These are phyloP conservation scores for Cecropterus lyciades DNA, from an alignment of 1,140 invertebrate species.

Conservation along the genomic window DNA sequence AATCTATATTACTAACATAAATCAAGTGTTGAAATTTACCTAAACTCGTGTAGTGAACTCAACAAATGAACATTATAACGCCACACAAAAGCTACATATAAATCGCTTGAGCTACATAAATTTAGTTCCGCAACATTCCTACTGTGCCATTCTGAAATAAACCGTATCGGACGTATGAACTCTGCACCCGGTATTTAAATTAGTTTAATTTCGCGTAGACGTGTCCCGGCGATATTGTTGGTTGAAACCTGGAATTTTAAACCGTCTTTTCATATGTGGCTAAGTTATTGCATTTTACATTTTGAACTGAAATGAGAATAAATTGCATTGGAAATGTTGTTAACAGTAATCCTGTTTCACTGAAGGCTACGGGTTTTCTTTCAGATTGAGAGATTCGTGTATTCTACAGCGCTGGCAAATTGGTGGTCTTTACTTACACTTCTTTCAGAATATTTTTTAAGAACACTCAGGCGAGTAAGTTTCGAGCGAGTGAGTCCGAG, in stretches of 20 bases:
- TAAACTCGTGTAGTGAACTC: not conserved
- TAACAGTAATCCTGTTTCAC: no score
- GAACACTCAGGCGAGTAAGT: no score
- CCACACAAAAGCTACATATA: constrained; percentile 33
- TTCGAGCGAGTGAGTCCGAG: no score
- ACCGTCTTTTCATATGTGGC: constrained; percentile 8
- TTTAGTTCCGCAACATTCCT: constrained; percentile 49
- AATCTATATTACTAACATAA: no score
- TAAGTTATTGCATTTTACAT: not conserved
- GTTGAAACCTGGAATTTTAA: constrained; percentile 10
- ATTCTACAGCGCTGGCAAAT: no score
- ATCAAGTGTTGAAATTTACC: not conserved
- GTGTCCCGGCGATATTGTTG: constrained; percentile 14
- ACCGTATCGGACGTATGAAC: constrained; percentile 32
- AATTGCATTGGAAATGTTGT: no score
- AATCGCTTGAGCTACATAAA: constrained; percentile 46
- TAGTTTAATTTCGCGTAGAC: constrained; percentile 38
- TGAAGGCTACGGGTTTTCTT: no score
- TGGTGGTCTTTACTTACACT: no score
- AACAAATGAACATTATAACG: not conserved
- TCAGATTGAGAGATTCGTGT: no score
- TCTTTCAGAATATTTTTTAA: no score
- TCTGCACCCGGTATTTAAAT: constrained; percentile 36
- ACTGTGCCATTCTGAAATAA: constrained; percentile 48
- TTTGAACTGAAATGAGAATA: not conserved